phyloP scores from a whole-genome alignment of 2,888 invertebrate genomes.

The Mythimna pallens region DNA sequence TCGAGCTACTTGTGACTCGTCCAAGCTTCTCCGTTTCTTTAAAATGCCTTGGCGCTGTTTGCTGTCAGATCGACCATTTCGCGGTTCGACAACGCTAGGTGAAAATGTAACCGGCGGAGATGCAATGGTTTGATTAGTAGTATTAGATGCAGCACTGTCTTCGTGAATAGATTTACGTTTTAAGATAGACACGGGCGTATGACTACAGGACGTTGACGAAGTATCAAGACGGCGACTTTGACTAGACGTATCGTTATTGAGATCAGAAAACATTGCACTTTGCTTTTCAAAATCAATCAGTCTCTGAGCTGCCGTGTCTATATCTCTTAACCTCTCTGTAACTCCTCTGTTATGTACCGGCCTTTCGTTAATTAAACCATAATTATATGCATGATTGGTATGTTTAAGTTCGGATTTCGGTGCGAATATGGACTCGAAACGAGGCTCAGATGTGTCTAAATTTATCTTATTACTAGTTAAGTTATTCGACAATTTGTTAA shows the following conservation, averaged over 20 bases:
- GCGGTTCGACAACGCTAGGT: slow-evolving; percentile 93
- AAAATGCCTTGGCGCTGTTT: slow-evolving; percentile 94
- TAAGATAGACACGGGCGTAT: slow-evolving; percentile 92
- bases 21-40: slow-evolving; percentile 95
- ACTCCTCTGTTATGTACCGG: slow-evolving; percentile 83
- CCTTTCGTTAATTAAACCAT: slow-evolving; percentile 79
- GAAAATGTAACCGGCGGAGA: slow-evolving; percentile 95
- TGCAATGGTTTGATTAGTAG: slow-evolving; percentile 89
- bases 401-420: slow-evolving; percentile 80
- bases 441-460: slow-evolving; percentile 82
- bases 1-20: slow-evolving; percentile 93
- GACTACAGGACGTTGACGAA: slow-evolving; percentile 82
- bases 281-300: slow-evolving; percentile 90
- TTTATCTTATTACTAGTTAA: slow-evolving; percentile 88
- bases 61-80: slow-evolving; percentile 88
- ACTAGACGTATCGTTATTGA: slow-evolving; percentile 89
- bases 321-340: slow-evolving; percentile 87
- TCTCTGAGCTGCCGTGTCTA: slow-evolving; percentile 89
- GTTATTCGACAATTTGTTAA: slow-evolving; percentile 91
- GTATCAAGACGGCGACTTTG: slow-evolving; percentile 87
- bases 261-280: slow-evolving; percentile 90
- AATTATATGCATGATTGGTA: slow-evolving; percentile 81
- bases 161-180: slow-evolving; percentile 92
- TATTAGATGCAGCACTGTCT: slow-evolving; percentile 85
- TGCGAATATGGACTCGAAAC: slow-evolving; percentile 82